A percentile compares a stretch with the other conserved stretches of the same genome.
phyloP scores from a whole-genome alignment of 2,888 invertebrate species.

The Seira sanloemensis region DNA sequence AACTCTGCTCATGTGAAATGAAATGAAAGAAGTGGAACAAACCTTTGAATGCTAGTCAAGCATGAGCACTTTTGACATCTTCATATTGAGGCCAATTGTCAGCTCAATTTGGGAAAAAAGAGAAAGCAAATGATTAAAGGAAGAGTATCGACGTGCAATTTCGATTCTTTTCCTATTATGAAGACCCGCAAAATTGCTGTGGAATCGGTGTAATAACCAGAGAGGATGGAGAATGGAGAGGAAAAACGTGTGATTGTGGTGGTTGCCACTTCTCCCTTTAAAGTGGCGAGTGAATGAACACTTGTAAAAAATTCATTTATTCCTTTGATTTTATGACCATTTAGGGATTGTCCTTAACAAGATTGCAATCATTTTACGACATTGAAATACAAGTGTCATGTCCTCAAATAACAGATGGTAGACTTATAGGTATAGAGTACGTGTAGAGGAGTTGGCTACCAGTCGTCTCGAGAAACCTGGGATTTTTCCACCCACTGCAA shows the following conservation, averaged over 20 bases:
- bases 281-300: conserved; percentile 25
- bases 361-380: conserved; percentile 64
- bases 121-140: too few relatives aligned
- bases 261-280: background rate
- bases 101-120: too few relatives aligned
- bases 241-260: background rate
- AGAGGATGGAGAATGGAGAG: background rate
- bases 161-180: background rate
- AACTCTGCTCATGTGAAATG: background rate
- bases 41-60: background rate
- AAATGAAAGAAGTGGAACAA: background rate
- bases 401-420: background rate
- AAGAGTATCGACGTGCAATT: background rate
- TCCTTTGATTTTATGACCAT: conserved; percentile 63
- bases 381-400: conserved; percentile 51
- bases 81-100: too few relatives aligned
- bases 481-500: too few relatives aligned
- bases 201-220: background rate
- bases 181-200: background rate
- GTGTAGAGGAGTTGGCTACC: too few relatives aligned
- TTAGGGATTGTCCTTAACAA: conserved; percentile 61
- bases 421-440: too few relatives aligned
- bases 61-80: background rate
- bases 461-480: too few relatives aligned
- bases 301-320: conserved; percentile 65